A percentile compares a stretch with the other conserved stretches of the same genome.
Evolutionary conservation across 2,113 vertebrate genomes (phyloP).

Genomic region (Ciconia stormi): DNA sequence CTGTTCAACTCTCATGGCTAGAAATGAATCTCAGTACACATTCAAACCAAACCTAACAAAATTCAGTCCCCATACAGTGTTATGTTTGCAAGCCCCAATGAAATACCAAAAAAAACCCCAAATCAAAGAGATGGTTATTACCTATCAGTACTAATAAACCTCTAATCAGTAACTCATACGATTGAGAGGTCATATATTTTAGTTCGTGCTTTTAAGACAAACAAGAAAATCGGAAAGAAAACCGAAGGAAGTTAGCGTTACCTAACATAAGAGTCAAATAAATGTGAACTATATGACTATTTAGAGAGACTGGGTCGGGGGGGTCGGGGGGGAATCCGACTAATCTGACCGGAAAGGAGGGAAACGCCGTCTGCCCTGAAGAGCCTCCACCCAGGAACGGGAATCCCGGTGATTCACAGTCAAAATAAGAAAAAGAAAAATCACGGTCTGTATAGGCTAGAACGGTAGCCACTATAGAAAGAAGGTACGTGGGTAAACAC

Average conservation of each 20-base stretch:
- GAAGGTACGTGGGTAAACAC: background rate
- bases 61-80: background rate
- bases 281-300: background rate
- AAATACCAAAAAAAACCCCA: accelerated
- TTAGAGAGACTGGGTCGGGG: background rate
- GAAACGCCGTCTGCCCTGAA: background rate
- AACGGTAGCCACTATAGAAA: accelerated
- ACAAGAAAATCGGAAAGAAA: background rate
- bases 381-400: constrained; percentile 8
- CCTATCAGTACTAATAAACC: background rate
- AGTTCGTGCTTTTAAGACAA: background rate
- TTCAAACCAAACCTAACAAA: background rate
- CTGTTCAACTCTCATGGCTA: background rate
- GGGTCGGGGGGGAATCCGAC: background rate
- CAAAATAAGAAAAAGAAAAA: background rate
- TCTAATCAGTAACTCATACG: accelerated
- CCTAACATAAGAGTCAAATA: background rate
- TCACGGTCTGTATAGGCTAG: background rate
- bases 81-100: no score
- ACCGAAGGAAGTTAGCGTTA: background rate
- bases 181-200: background rate
- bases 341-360: constrained; percentile 35
- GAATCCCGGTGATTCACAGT: background rate
- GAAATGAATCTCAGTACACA: background rate
- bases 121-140: background rate